A percentile compares a stretch with the other conserved stretches of the same genome.
Conservation (phyloP, 2,113 vertebrate genomes). For the Muntiacus reevesi region DNA sequence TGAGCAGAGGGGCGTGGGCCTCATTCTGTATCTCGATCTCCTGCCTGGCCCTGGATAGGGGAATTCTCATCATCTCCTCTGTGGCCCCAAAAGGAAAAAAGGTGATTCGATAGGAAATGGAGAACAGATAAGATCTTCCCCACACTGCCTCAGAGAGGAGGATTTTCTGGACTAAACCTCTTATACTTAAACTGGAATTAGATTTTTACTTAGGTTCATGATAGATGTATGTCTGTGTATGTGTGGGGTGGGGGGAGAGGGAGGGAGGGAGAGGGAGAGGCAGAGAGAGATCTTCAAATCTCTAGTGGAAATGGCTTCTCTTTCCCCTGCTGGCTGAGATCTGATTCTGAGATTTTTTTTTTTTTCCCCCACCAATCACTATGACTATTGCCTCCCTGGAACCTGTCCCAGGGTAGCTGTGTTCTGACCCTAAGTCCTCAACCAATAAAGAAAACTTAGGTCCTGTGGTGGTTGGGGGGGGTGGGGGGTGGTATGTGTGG, state of each 20-base stretch:
- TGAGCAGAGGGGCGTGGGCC: rapidly evolving
- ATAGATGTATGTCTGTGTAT: neutral
- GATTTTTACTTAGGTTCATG: constrained; percentile 33
- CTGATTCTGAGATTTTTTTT: neutral
- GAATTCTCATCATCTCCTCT: neutral
- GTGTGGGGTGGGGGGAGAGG: neutral
- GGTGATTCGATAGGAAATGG: neutral
- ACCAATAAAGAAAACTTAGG: neutral
- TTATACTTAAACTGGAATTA: constrained; percentile 46
- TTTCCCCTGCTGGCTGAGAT: constrained; percentile 44
- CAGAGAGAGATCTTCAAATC: neutral
- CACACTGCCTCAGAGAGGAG: neutral
- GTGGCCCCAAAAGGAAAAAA: constrained; percentile 12
- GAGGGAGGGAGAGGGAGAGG: neutral
- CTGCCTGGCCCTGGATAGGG: neutral
- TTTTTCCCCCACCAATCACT: neutral
- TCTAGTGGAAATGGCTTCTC: constrained; percentile 31
- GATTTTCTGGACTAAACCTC: constrained; percentile 40
- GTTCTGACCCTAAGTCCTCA: neutral
- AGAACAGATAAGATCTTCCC: neutral
- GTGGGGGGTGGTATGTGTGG: neutral
- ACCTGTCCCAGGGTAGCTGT: neutral
- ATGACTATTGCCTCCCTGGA: neutral
- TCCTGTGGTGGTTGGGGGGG: neutral
- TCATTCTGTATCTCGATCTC: neutral